These are phyloP conservation scores for Zapornia atra DNA, from an alignment of 2,113 vertebrate species.

Conservation along the genomic window DNA sequence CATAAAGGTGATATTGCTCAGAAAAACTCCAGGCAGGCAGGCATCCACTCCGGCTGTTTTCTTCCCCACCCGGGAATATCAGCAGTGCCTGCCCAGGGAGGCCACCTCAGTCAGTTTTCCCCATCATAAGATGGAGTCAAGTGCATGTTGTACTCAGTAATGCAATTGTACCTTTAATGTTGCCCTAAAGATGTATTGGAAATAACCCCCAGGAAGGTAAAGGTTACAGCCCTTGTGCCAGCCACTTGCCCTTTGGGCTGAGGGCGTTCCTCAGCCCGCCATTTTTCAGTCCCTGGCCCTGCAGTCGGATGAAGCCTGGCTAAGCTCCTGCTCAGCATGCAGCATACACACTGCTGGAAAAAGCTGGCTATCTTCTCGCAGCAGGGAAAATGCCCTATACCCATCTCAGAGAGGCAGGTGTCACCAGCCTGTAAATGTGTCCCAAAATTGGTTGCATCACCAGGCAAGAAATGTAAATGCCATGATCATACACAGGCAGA, in stretches of 20 bases:
- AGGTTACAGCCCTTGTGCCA: not conserved
- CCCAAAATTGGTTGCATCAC: not conserved
- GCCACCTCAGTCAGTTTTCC: not conserved
- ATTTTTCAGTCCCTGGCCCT: fast-evolving
- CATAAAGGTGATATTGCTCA: not conserved
- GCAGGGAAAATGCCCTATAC: not conserved
- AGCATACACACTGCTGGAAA: not conserved
- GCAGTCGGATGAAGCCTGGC: not conserved
- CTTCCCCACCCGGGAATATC: not conserved
- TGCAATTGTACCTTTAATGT: not conserved
- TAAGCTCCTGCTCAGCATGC: not conserved
- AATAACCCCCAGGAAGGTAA: not conserved
- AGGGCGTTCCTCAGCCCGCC: not conserved
- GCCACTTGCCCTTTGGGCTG: not conserved
- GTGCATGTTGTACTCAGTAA: not conserved
- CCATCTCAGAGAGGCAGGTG: not conserved
- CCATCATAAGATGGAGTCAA: not conserved
- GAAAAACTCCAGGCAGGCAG: not conserved
- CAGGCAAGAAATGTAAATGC: not conserved
- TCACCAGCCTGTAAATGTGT: not conserved
- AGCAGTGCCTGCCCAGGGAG: not conserved
- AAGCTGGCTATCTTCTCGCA: not conserved
- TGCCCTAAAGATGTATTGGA: not conserved
- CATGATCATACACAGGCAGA: not conserved
- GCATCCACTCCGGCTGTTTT: fast-evolving